Conservation (phyloP, 2,797 vertebrate genomes). For the Prionace glauca region DNA sequence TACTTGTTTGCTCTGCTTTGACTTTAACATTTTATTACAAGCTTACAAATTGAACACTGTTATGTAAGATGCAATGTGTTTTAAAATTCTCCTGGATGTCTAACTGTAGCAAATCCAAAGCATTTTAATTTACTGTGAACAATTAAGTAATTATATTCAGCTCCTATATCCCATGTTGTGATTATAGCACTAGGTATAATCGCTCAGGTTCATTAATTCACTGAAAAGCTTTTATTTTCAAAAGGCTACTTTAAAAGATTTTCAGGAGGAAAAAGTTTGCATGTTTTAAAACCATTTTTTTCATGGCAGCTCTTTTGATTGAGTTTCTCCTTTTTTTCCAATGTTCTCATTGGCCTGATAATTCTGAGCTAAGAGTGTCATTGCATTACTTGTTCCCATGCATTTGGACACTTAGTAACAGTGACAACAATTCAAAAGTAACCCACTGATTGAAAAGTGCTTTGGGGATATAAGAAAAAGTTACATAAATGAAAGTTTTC, state of each 20-base stretch:
- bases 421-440: neutral
- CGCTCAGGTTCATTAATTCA: neutral
- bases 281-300: neutral
- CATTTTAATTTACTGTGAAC: neutral
- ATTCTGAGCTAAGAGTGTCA: neutral
- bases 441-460: neutral
- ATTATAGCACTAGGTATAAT: neutral
- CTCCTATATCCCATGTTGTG: neutral
- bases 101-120: neutral
- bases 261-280: neutral
- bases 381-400: neutral
- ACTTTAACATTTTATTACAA: neutral
- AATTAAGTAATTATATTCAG: constrained; percentile 6
- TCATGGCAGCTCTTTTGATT: neutral
- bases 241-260: neutral
- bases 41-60: neutral
- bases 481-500: neutral
- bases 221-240: neutral
- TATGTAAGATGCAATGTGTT: neutral
- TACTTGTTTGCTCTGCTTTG: neutral
- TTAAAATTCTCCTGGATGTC: neutral
- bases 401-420: neutral
- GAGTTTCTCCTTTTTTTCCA: neutral
- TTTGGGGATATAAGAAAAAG: neutral
- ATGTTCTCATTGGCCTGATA: neutral